Evolutionary conservation across 2,113 vertebrate genomes (phyloP).

Genomic region (Cygnus buccinator): DNA sequence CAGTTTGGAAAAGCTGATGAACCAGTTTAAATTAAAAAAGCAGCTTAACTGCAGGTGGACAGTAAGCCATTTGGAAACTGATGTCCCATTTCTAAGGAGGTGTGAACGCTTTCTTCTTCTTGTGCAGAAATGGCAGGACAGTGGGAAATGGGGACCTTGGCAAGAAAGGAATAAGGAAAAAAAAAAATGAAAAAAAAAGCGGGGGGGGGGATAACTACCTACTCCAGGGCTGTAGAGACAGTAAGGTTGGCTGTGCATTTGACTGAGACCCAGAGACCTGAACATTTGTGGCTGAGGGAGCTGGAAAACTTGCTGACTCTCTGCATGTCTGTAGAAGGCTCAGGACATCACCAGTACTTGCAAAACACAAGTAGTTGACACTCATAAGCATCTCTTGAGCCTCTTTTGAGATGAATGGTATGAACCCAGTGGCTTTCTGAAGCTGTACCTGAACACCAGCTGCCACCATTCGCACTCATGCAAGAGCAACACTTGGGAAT

Average conservation of each 20-base stretch:
- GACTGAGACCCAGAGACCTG: background rate
- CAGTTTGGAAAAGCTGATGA: background rate
- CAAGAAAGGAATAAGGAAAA: background rate
- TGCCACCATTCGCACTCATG: background rate
- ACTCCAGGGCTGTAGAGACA: background rate
- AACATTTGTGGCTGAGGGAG: background rate
- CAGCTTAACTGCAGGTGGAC: background rate
- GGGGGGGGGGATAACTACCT: background rate
- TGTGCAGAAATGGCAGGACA: background rate
- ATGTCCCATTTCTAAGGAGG: background rate
- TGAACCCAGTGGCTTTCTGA: background rate
- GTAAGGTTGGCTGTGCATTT: background rate
- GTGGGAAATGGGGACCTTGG: background rate
- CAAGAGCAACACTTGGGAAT: background rate
- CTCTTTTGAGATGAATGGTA: background rate
- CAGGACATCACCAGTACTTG: background rate
- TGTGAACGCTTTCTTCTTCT: background rate
- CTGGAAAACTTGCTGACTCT: background rate
- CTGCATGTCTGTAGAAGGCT: background rate
- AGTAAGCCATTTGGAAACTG: background rate
- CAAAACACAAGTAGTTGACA: background rate
- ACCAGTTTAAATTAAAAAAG: background rate
- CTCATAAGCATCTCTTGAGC: background rate
- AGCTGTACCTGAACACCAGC: background rate
- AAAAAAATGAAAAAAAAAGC: background rate